A percentile compares a stretch with the other conserved stretches of the same genome.
Evolutionary conservation across 2,113 vertebrate genomes (phyloP).

Genomic region (Gasterosteus aculeatus): DNA sequence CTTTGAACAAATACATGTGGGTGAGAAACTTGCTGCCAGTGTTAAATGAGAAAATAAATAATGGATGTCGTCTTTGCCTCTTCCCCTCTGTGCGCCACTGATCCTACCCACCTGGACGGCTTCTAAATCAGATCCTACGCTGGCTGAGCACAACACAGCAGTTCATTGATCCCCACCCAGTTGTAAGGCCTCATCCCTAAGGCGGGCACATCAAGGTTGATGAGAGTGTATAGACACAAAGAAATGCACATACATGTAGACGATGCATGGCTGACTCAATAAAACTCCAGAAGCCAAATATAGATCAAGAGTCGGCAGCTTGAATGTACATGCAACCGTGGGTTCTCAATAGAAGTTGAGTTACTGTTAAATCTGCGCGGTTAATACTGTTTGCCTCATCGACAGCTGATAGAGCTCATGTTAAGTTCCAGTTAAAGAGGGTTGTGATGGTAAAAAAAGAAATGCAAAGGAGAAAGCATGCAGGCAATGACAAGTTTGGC

Average conservation of each 20-base stretch:
- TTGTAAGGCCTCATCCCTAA: constrained; percentile 62
- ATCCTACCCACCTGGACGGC: constrained; percentile 74
- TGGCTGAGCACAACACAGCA: constrained; percentile 67
- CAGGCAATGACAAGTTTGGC: constrained; percentile 6
- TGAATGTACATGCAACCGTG: constrained; percentile 17
- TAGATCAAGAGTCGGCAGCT: constrained; percentile 43
- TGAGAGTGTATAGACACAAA: constrained; percentile 47
- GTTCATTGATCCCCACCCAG: constrained; percentile 72
- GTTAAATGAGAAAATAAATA: constrained; percentile 75
- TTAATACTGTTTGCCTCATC: constrained; percentile 59
- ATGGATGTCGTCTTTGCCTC: constrained; percentile 67
- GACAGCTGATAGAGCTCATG: constrained; percentile 52
- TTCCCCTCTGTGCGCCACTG: constrained; percentile 59
- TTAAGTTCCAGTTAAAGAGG: constrained; percentile 17
- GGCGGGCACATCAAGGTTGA: constrained; percentile 68
- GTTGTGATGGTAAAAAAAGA: constrained; percentile 34
- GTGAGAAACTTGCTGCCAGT: constrained; percentile 57
- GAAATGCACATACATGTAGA: constrained; percentile 21
- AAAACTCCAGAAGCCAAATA: constrained; percentile 38
- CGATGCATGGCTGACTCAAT: constrained; percentile 36
- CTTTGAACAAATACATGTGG: constrained; percentile 68
- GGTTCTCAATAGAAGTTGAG: constrained; percentile 36
- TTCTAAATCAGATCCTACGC: constrained; percentile 70
- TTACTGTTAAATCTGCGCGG: constrained; percentile 29
- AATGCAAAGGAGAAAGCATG: constrained; percentile 23